Percentiles rank a stretch among this genome's conserved stretches.
These are phyloP conservation scores for Edolisoma coerulescens DNA, from an alignment of 2,113 vertebrate genomes.

Conservation along the genomic window DNA sequence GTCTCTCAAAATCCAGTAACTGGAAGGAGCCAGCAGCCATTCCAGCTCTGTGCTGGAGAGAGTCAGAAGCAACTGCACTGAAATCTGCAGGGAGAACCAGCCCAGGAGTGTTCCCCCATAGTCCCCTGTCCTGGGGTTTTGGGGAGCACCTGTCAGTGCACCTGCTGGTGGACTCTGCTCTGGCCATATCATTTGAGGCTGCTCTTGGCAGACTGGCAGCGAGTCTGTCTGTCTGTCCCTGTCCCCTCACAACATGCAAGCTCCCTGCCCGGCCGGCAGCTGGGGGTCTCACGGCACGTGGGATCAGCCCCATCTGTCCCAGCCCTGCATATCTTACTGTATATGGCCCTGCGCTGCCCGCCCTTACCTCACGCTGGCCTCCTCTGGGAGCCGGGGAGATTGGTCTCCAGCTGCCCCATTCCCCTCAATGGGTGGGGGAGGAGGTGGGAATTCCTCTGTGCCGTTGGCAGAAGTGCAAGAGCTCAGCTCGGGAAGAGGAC, in stretches of 20 bases:
- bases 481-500: constrained; percentile 9
- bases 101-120: not conserved
- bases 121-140: not conserved
- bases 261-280: not conserved
- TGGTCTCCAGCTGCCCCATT: not conserved
- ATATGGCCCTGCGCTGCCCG: not conserved
- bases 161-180: not conserved
- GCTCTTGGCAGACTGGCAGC: not conserved
- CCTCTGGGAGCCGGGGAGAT: not conserved
- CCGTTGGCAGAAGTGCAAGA: not conserved
- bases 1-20: not conserved
- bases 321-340: not conserved
- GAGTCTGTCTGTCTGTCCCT: not conserved
- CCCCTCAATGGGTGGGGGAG: not conserved
- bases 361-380: constrained; percentile 59
- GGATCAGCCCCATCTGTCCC: not conserved
- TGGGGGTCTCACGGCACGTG: fast-evolving
- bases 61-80: not conserved
- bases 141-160: not conserved
- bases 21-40: not conserved
- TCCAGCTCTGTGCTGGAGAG: not conserved
- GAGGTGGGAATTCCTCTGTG: constrained; percentile 68
- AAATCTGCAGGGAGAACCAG: not conserved
- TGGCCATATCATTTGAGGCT: not conserved
- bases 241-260: fast-evolving